Conservation (phyloP, 2,113 vertebrate genomes). For the Chloropsis hardwickii region DNA sequence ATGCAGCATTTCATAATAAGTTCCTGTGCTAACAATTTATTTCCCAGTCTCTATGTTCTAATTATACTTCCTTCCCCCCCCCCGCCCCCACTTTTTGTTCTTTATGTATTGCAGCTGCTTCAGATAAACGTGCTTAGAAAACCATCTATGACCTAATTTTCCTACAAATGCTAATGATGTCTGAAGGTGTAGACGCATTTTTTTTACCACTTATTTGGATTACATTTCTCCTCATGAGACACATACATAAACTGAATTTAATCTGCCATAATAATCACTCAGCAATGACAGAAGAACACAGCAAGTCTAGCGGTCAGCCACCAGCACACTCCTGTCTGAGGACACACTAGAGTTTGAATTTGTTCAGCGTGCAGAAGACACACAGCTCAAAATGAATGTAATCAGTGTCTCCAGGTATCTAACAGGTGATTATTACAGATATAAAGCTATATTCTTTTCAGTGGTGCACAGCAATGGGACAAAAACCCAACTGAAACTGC, state of each 20-base stretch:
- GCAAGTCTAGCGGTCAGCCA: neutral
- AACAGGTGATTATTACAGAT: neutral
- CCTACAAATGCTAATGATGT: neutral
- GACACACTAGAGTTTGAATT: neutral
- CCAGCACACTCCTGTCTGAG: neutral
- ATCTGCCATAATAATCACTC: neutral
- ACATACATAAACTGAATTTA: neutral
- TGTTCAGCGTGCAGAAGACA: neutral
- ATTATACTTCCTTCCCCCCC: neutral
- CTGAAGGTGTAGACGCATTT: neutral
- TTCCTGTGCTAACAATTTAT: neutral
- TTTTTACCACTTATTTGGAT: neutral
- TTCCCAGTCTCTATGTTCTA: neutral
- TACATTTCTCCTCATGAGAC: neutral
- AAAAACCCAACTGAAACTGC: neutral
- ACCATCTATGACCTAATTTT: neutral
- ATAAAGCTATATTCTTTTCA: neutral
- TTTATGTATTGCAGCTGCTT: neutral
- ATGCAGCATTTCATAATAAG: neutral
- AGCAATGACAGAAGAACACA: neutral
- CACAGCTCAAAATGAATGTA: neutral
- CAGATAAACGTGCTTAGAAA: neutral
- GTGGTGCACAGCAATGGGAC: neutral
- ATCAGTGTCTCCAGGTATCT: neutral
- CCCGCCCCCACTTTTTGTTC: rapidly evolving